Percentiles rank a stretch among this genome's conserved stretches.
Evolutionary conservation across 2,113 vertebrate genomes (phyloP).

Genomic region (Nymphicus hollandicus): DNA sequence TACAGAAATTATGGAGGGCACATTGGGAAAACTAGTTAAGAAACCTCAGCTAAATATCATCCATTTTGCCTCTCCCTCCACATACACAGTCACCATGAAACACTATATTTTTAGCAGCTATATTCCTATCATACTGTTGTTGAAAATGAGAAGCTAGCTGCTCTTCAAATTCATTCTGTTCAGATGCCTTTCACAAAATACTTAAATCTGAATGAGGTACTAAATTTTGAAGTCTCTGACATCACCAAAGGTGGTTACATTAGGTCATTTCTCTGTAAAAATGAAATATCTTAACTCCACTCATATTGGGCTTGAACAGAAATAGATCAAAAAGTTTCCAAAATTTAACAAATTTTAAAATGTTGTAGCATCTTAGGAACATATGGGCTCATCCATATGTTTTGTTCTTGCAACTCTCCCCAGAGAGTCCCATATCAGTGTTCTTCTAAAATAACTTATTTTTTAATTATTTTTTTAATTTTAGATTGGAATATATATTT

Average conservation of each 20-base stretch:
- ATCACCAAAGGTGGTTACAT: background rate
- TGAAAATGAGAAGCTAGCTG: background rate
- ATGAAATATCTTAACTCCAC: background rate
- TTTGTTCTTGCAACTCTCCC: background rate
- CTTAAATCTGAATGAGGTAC: background rate
- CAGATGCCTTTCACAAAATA: background rate
- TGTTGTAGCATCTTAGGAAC: background rate
- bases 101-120: background rate
- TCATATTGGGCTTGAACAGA: background rate
- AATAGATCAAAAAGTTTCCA: background rate
- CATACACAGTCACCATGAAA: background rate
- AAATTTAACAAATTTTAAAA: background rate
- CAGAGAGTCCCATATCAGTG: background rate
- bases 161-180: background rate
- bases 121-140: background rate
- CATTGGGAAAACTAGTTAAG: background rate
- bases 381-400: background rate
- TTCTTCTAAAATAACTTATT: background rate
- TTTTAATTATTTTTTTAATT: background rate
- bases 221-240: background rate
- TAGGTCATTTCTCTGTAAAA: background rate
- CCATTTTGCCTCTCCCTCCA: background rate
- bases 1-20: background rate
- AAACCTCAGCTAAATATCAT: background rate
- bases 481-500: background rate